phyloP scores from a whole-genome alignment of 2,888 invertebrate genomes.

The Phortica magna region DNA sequence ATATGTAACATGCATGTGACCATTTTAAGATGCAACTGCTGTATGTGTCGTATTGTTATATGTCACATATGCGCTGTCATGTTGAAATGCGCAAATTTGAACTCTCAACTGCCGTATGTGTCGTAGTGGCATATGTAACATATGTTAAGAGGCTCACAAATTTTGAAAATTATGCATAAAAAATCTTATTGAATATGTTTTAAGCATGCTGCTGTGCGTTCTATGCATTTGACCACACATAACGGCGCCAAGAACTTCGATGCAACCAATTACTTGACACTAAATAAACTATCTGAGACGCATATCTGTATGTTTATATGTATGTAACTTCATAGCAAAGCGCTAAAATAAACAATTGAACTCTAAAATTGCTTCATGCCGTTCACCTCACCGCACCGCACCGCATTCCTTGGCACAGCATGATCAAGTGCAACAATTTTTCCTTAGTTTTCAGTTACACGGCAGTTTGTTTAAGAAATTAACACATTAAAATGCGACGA shows the following conservation, averaged over 20 bases:
- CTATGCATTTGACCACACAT: neutral
- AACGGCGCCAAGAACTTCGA: neutral
- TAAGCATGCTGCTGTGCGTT: neutral
- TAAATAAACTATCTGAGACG: neutral
- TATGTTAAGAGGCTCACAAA: too few species aligned
- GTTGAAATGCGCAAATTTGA: too few species aligned
- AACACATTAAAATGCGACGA: neutral
- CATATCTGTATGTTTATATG: neutral
- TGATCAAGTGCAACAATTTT: neutral
- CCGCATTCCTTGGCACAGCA: neutral
- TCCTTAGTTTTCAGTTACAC: neutral
- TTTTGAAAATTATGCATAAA: too few species aligned
- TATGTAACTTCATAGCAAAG: neutral
- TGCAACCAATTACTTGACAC: neutral
- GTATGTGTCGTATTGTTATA: too few species aligned
- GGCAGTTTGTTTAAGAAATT: slow-evolving; percentile 21
- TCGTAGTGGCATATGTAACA: too few species aligned
- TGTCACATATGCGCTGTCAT: too few species aligned
- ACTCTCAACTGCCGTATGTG: too few species aligned
- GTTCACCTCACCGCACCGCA: neutral
- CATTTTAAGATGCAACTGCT: too few species aligned
- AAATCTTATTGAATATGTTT: too few species aligned
- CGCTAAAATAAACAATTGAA: neutral
- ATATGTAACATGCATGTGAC: too few species aligned
- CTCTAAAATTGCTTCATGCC: neutral